These are phyloP conservation scores for Oceanites oceanicus DNA, from an alignment of 2,113 vertebrate species.

Conservation along the genomic window DNA sequence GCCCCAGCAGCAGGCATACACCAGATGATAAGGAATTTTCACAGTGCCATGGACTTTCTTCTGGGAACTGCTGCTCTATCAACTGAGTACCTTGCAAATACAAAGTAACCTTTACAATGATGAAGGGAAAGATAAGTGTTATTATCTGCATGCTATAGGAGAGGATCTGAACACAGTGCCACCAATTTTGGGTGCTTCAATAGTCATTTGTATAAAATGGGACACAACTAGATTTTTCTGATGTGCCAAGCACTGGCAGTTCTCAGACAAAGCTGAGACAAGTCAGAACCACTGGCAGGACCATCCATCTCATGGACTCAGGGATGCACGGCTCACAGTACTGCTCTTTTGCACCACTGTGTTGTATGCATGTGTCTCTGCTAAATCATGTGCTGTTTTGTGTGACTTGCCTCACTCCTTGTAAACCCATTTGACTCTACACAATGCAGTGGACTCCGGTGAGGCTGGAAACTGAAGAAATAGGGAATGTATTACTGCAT, in stretches of 20 bases:
- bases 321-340: background rate
- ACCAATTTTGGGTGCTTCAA: background rate
- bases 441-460: background rate
- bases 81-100: background rate
- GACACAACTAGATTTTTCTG: background rate
- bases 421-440: background rate
- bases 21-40: background rate
- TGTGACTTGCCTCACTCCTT: background rate
- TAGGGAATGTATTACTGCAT: background rate
- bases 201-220: background rate
- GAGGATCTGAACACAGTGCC: background rate
- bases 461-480: background rate
- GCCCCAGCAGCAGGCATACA: background rate
- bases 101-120: background rate
- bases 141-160: background rate
- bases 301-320: background rate
- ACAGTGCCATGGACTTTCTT: background rate
- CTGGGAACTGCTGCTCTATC: background rate
- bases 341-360: background rate
- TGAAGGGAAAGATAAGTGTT: background rate
- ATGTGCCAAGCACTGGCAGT: background rate
- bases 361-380: background rate
- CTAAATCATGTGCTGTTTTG: background rate
- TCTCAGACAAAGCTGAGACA: background rate
- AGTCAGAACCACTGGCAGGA: background rate